These are phyloP conservation scores for Pollicipes pollicipes DNA, from an alignment of 1,140 invertebrate genomes.

Conservation along the genomic window DNA sequence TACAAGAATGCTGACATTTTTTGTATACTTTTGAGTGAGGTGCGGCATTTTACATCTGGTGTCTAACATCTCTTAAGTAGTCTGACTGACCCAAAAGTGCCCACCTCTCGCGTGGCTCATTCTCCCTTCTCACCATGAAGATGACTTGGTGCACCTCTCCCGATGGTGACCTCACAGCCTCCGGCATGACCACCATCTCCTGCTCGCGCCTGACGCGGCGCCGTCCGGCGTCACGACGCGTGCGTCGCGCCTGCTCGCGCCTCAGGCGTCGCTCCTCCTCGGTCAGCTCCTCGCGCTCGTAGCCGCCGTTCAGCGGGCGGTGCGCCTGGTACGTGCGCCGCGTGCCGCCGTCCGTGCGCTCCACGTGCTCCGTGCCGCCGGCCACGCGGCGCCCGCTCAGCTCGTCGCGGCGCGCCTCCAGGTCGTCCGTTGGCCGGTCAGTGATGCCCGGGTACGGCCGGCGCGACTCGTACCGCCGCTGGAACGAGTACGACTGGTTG, in stretches of 20 bases:
- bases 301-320: not conserved
- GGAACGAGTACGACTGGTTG: constrained; percentile 44
- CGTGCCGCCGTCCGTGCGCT: not conserved
- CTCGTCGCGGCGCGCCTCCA: not conserved
- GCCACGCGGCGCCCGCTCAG: not conserved
- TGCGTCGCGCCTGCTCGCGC: not conserved
- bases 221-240: not conserved
- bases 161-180: constrained; percentile 31
- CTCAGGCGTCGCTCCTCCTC: not conserved
- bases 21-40: too few relatives aligned
- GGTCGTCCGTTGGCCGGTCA: not conserved
- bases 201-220: constrained; percentile 37
- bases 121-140: constrained; percentile 42
- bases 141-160: constrained; percentile 35
- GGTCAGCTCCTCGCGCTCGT: not conserved
- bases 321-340: not conserved
- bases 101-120: constrained; percentile 1
- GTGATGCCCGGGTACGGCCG: too few relatives aligned
- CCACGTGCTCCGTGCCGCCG: not conserved
- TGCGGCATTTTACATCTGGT: too few relatives aligned
- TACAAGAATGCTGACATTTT: too few relatives aligned
- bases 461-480: not conserved
- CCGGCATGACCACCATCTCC: constrained; percentile 49
- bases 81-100: too few relatives aligned
- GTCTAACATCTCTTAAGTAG: too few relatives aligned